Evolutionary conservation across 2,888 invertebrate genomes (phyloP), one percentile per base, ranked within the genome.

Genomic region (Phragmatobia fuliginosa): DNA sequence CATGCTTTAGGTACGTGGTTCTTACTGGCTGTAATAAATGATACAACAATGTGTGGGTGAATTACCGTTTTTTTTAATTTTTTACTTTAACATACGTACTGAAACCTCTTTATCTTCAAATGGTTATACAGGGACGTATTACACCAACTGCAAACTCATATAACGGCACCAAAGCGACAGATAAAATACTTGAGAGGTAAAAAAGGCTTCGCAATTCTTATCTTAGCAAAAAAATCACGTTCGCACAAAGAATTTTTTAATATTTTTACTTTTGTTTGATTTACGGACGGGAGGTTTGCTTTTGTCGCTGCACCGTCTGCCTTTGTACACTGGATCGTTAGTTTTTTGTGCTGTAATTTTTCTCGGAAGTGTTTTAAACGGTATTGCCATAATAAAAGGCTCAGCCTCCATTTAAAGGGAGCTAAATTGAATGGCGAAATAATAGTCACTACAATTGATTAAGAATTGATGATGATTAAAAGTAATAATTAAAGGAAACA

Each of bases 231-330:
- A 36, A 65, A 66, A 73, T 77, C 79, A 77, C 74, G 75, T 75
- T 73, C 72, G 31, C 14, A 10, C 69, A 66, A 69, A 64, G 71
- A 74, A 11, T 73, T 75, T 80, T 81, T 82, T 81, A 81, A 84
- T 84, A 82, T 83, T 82, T 81, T 68, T 73, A 58, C 67, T 72
- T 60, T 33, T 69, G 63, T 72, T 70, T 82, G 79, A 84, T 83
- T 83, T 83, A 83, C 79, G 52, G 71, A 62, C 61, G 68, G 31
- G 38, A 36, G 61, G 41, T 74, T 73, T 52, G 75, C 67, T 32
- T 74, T 67, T 66, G 66, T 49, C 64, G 58, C 67, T 41, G 62
- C 61, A 58, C 64, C 63, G 66, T 45, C n/a, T 61, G 70, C 71
- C 68, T 67, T 65, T 61, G 76, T 72, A 75, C 69, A 67, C 32